Percentiles rank a stretch among this genome's conserved stretches.
These are phyloP conservation scores for Ophiodon elongatus DNA, from an alignment of 2,113 vertebrate genomes.

Conservation along the genomic window DNA sequence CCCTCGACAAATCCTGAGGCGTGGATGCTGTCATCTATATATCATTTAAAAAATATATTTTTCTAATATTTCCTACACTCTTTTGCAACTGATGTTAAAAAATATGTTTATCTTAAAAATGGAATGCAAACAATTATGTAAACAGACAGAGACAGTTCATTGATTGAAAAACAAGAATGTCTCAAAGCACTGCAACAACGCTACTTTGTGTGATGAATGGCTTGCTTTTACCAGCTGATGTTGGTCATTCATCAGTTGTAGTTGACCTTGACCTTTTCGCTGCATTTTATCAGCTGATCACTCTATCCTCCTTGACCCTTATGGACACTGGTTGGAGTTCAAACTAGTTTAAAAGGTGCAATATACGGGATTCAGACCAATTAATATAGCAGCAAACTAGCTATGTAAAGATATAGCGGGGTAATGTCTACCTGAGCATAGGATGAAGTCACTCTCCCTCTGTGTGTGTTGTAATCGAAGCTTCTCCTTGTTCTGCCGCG, in stretches of 20 bases:
- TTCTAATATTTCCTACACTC: not conserved
- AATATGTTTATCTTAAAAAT: not conserved
- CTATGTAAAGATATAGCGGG: too few relatives aligned
- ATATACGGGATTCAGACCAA: not conserved
- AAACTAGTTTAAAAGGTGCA: not conserved
- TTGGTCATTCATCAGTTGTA: slow-evolving; percentile 41
- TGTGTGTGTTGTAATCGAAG: too few relatives aligned
- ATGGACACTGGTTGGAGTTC: not conserved
- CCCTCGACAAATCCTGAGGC: not conserved
- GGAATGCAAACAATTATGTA: not conserved
- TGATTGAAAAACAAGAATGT: not conserved
- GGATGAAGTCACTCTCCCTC: too few relatives aligned
- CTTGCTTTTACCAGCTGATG: slow-evolving; percentile 19
- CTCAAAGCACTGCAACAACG: not conserved
- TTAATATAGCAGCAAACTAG: not conserved
- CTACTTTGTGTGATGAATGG: slow-evolving; percentile 42
- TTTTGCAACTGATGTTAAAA: not conserved
- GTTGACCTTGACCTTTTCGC: slow-evolving; percentile 34
- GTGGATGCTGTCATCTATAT: not conserved
- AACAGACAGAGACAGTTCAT: not conserved
- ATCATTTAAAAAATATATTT: not conserved
- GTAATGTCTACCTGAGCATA: too few relatives aligned
- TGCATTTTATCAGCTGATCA: slow-evolving; percentile 9
- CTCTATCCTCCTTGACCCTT: not conserved
- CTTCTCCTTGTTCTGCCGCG: too few relatives aligned